Percentiles rank a stretch among this genome's conserved stretches.
phyloP scores from a whole-genome alignment of 92 coral and sea anemone genomes.

The Epizoanthus rinbou region DNA sequence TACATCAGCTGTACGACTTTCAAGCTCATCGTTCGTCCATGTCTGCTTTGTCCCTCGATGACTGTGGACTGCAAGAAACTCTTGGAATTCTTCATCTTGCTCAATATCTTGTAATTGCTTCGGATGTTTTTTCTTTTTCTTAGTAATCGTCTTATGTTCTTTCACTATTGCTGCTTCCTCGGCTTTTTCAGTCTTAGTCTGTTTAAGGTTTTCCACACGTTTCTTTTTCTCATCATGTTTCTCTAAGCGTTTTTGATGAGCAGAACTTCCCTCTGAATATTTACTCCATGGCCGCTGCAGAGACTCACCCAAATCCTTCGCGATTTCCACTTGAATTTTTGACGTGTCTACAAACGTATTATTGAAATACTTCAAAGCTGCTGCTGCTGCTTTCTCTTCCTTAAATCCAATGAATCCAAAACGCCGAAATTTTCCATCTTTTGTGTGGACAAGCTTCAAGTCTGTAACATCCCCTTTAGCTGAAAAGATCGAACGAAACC shows the following conservation, averaged over 20 bases:
- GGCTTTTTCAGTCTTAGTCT: constrained; percentile 16
- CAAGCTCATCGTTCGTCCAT: constrained; percentile 68
- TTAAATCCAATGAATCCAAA: constrained; percentile 94
- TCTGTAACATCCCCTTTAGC: constrained; percentile 93
- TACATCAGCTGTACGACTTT: neutral
- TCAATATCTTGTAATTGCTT: constrained; percentile 64
- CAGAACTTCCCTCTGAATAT: constrained; percentile 93
- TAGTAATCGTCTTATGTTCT: constrained; percentile 10
- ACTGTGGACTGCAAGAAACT: constrained; percentile 83
- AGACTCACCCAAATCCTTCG: constrained; percentile 81
- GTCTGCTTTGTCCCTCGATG: constrained; percentile 65
- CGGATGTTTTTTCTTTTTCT: constrained; percentile 58
- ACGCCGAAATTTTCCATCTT: constrained; percentile 86
- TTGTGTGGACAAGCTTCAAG: constrained; percentile 76
- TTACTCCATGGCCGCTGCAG: constrained; percentile 94
- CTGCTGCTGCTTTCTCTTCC: constrained; percentile 79
- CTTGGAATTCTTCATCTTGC: constrained; percentile 78
- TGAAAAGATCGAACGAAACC: constrained; percentile 75
- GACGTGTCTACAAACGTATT: constrained; percentile 89
- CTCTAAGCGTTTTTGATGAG: constrained; percentile 66
- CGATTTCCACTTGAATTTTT: constrained; percentile 86
- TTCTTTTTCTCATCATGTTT: constrained; percentile 40
- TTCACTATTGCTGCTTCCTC: constrained; percentile 21
- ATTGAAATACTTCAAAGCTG: constrained; percentile 78
- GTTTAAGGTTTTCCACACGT: constrained; percentile 11